phyloP scores from a whole-genome alignment of 2,888 invertebrate genomes.

The Lottia scabra region DNA sequence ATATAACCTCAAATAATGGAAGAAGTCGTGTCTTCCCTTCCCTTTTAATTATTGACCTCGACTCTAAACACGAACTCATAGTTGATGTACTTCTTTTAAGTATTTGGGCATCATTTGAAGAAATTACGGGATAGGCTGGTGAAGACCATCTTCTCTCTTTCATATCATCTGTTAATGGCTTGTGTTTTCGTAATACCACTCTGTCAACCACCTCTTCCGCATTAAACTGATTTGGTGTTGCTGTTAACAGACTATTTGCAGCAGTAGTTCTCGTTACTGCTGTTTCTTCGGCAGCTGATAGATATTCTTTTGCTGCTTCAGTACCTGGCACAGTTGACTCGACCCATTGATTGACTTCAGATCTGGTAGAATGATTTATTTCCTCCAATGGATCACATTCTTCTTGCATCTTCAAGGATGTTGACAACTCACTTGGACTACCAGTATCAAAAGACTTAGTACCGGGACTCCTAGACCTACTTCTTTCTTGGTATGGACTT shows the following conservation, averaged over 20 bases:
- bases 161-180: neutral
- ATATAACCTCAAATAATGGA: neutral
- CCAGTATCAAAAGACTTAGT: neutral
- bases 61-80: too few species aligned
- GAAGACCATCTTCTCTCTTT: neutral
- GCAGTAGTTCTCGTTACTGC: neutral
- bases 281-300: neutral
- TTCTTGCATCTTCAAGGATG: neutral
- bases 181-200: neutral
- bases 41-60: too few species aligned
- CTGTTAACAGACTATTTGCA: neutral
- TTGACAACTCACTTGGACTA: neutral
- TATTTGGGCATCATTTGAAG: too few species aligned
- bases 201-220: neutral
- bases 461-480: neutral
- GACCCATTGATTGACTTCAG: neutral
- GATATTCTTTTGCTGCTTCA: neutral
- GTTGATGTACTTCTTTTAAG: too few species aligned
- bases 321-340: neutral
- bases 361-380: neutral
- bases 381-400: neutral
- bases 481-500: neutral
- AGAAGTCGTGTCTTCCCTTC: neutral
- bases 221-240: neutral
- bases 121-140: neutral